Percentiles rank a stretch among this genome's conserved stretches.
phyloP scores from a whole-genome alignment of 2,888 invertebrate genomes.

The Cosmopolites sordidus region DNA sequence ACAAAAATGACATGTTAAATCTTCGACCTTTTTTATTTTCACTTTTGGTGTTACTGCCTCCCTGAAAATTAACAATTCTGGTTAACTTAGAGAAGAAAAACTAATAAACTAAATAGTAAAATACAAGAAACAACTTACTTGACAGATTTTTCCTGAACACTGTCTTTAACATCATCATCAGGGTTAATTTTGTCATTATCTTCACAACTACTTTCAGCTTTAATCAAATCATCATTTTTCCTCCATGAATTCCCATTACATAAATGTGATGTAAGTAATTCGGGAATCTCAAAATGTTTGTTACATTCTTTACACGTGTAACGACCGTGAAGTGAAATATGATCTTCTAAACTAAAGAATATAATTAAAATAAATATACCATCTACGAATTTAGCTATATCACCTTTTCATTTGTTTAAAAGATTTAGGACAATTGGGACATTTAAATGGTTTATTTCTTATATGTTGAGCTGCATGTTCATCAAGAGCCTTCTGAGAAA shows the following conservation, averaged over 20 bases:
- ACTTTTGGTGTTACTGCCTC: slow-evolving; percentile 6
- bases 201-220: slow-evolving; percentile 1
- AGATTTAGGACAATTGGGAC: slow-evolving; percentile 25
- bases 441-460: slow-evolving; percentile 23
- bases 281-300: slow-evolving; percentile 27
- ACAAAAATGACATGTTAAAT: slow-evolving; percentile 30
- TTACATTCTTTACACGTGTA: slow-evolving; percentile 25
- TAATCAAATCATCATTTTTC: neutral
- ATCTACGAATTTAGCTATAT: neutral
- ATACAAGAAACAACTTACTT: neutral
- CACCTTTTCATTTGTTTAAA: slow-evolving; percentile 27
- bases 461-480: slow-evolving; percentile 24
- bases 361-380: neutral
- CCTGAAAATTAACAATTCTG: neutral
- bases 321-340: slow-evolving; percentile 25
- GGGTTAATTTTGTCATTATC: neutral
- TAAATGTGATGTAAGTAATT: slow-evolving; percentile 20
- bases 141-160: neutral
- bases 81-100: neutral
- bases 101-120: no score
- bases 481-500: slow-evolving; percentile 19
- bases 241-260: slow-evolving; percentile 9
- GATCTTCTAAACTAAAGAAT: slow-evolving; percentile 22
- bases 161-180: neutral
- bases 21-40: slow-evolving; percentile 17